Evolutionary conservation across 2,797 vertebrate genomes (phyloP), one percentile per base, ranked within the genome.

Genomic region (Alosa sapidissima): DNA sequence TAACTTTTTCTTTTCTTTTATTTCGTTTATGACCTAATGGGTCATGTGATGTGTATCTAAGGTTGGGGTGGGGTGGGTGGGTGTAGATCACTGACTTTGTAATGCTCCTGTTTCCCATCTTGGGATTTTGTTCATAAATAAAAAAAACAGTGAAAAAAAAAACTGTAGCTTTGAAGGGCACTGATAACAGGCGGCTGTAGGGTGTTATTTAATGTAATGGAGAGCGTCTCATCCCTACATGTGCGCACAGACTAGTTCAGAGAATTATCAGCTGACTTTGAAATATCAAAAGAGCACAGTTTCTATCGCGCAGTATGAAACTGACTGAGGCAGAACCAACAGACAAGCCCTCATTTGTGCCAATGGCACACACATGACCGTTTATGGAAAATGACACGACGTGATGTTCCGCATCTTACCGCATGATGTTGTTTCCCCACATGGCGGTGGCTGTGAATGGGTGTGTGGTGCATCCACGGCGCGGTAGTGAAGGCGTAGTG

Each of bases 401-500:
- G 28, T 16, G 33, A 65, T 28, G 28, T 28, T 28, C 28, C 28
- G 28, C 28, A 28, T 13, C 52, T 55, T 72, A 41, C 65, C 33
- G 33, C 65, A 41, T 16, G 65, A 36, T 36, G 11, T 72, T 14
- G 28, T 72, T 14, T 41, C 65, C 65, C 65, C 65, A 72, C 65
- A 72, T 41, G 65, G 65, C 33, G 36, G 65, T 16, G 33, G 47
- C 86, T 72, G 86, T 86, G 86, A 88, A 88, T 89, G 85, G 62
- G 88, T 87, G 90, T 87, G 21, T 72, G 28, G 58, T 72, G 13
- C 33, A 13, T 72, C 28, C 65, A 1, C 21, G 13, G 28, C 4
- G 90, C 86, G 87, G 10, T 16, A 72, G 65, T 89, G 90, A 87
- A 88, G 92, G 90, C 90, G 87, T 86, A 91, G 86, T 89, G 91